Evolutionary conservation across 2,797 vertebrate species (phyloP).

Genomic region (Chelmon rostratus): DNA sequence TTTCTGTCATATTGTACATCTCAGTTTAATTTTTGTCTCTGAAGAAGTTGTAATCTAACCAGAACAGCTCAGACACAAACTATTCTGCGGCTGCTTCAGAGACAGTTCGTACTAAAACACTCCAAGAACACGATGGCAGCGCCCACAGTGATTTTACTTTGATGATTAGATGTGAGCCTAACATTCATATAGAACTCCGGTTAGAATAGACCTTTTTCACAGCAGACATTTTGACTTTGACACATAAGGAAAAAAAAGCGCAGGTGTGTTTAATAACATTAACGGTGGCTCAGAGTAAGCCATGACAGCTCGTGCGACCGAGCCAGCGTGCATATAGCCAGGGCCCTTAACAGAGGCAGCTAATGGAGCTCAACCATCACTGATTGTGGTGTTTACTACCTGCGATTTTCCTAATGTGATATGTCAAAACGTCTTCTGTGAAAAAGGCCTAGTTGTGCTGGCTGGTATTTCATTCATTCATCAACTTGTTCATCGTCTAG

Average conservation of each 20-base stretch:
- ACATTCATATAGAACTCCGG: background rate
- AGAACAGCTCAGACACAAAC: background rate
- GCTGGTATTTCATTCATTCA: background rate
- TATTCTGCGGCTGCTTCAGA: background rate
- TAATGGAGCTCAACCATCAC: background rate
- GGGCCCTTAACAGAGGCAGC: background rate
- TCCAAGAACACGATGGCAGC: background rate
- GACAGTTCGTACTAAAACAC: background rate
- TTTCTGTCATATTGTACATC: background rate
- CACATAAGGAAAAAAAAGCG: background rate
- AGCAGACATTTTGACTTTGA: background rate
- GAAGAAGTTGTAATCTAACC: background rate
- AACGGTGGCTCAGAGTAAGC: background rate
- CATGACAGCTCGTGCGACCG: background rate
- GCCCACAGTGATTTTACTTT: background rate
- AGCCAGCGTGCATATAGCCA: background rate
- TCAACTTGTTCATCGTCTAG: background rate
- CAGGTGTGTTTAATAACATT: constrained; percentile 2
- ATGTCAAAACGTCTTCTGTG: background rate
- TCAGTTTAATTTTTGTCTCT: background rate
- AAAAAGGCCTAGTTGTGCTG: background rate
- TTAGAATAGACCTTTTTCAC: background rate
- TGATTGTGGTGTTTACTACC: background rate
- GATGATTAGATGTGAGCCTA: constrained; percentile 4
- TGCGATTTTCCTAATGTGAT: background rate